Evolutionary conservation across 2,113 vertebrate species (phyloP), one percentile per base, ranked within the genome.

Genomic region (Ardeotis arabs): DNA sequence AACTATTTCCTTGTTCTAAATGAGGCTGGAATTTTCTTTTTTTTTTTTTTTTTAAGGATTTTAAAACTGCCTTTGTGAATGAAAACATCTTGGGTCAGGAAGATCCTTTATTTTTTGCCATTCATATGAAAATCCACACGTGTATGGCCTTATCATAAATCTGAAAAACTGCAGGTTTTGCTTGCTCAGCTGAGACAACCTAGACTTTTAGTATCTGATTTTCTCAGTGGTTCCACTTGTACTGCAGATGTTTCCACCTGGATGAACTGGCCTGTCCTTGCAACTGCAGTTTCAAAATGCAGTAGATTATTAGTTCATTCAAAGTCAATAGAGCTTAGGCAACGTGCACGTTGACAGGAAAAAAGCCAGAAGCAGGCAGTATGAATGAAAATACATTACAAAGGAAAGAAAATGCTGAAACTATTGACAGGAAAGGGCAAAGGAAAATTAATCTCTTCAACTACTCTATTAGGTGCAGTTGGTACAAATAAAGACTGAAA

Each of bases 231-330:
- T 62, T 91, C 37, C 19, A 18, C 53, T 90, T 81, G 27, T 49
- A 63, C 25, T 41, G 49, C 58, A 28, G 44, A 59, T 78, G 49
- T 77, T 94, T 87, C 69, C 31, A 53, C 22, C 24, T 55, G 52
- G 55, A 63, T 89, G 53, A 85, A 89, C 1, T 70, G 69, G 29
- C 56, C 60, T 89, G 60, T 82, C 84, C 84, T 75, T 79, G 60
- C 58, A 81, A 75, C 39, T 47, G 78, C 59, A 79, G 49, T 68
- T 93, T 37, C 44, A 33, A 91, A 60, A 84, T 72, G 37, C 49
- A 56, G 62, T 31, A 82, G 53, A 78, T 84, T 58, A 87, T 84
- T 60, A 94, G 70, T 58, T 72, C 58, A 87, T 76, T 91, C 60
- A 87, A 90, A 89, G 72, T 68, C 69, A 91, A 41, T 23, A 41